Conservation (phyloP, 2,113 vertebrate species). For the Saguinus midas region DNA sequence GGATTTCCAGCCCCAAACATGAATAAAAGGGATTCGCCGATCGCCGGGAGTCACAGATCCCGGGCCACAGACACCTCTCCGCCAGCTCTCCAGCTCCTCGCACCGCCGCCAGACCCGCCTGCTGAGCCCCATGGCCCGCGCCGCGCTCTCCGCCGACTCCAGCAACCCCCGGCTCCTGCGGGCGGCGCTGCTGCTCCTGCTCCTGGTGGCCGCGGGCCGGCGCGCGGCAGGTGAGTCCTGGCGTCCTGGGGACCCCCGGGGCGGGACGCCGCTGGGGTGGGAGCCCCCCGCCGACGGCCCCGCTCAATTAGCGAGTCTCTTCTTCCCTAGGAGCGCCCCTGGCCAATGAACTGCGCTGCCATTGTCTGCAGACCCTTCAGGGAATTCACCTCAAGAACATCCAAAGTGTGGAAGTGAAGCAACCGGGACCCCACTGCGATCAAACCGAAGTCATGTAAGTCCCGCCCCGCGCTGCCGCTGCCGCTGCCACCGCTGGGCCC, state of each 20-base stretch:
- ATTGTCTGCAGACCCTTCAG: too few relatives aligned
- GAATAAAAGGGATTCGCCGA: not conserved
- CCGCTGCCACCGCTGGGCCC: not conserved
- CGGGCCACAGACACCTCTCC: not conserved
- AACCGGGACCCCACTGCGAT: too few relatives aligned
- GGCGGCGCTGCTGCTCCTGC: not conserved
- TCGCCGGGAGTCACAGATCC: not conserved
- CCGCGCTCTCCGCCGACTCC: not conserved
- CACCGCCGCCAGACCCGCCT: too few relatives aligned
- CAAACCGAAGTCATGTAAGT: too few relatives aligned
- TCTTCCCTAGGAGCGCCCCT: too few relatives aligned
- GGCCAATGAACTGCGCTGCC: too few relatives aligned
- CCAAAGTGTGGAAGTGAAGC: too few relatives aligned
- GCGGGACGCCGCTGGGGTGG: too few relatives aligned
- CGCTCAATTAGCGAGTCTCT: too few relatives aligned
- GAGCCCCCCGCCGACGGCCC: too few relatives aligned
- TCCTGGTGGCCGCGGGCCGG: not conserved
- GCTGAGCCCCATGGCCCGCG: not conserved
- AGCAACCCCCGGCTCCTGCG: not conserved
- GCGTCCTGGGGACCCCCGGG: not conserved
- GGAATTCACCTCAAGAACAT: too few relatives aligned
- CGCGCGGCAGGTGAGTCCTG: not conserved
- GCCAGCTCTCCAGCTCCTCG: not conserved
- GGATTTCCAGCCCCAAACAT: accelerated
- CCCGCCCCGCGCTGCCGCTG: too few relatives aligned